Conservation (phyloP, 2,797 vertebrate species). For the Phrynocephalus vlangalii region DNA sequence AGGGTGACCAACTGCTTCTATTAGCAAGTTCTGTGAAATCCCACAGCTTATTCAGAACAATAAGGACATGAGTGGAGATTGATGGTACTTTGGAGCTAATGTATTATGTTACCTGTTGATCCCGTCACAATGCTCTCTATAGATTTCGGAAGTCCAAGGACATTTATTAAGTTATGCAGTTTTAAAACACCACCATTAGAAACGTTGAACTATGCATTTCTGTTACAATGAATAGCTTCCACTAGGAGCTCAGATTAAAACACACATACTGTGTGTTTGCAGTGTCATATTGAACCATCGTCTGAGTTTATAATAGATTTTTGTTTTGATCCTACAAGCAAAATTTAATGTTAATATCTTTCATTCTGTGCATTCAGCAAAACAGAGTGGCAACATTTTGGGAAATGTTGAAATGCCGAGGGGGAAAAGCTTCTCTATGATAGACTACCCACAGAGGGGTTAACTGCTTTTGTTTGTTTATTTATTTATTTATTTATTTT, state of each 20-base stretch:
- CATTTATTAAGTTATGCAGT: not conserved
- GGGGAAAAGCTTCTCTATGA: no score
- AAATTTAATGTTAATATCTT: not conserved
- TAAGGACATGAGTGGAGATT: conserved; percentile 4
- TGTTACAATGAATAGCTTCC: not conserved
- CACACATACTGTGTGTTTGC: not conserved
- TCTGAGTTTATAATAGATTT: not conserved
- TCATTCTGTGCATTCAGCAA: not conserved
- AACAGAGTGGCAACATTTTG: not conserved
- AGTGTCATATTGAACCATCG: not conserved
- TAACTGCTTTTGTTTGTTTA: no score
- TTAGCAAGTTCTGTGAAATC: conserved; percentile 42
- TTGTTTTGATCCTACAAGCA: not conserved
- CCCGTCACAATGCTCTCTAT: conserved; percentile 14
- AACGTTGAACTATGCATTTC: not conserved
- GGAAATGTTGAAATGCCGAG: no score
- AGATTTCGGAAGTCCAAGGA: conserved; percentile 2
- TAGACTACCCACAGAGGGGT: no score
- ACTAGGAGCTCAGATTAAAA: not conserved
- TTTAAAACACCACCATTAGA: not conserved
- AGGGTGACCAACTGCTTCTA: conserved; percentile 29
- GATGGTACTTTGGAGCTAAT: conserved; percentile 34
- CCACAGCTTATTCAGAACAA: conserved; percentile 10
- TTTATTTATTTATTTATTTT: no score
- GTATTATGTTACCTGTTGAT: conserved; percentile 24